Evolutionary conservation across 2,797 vertebrate genomes (phyloP).

Genomic region (Gouania willdenowi): DNA sequence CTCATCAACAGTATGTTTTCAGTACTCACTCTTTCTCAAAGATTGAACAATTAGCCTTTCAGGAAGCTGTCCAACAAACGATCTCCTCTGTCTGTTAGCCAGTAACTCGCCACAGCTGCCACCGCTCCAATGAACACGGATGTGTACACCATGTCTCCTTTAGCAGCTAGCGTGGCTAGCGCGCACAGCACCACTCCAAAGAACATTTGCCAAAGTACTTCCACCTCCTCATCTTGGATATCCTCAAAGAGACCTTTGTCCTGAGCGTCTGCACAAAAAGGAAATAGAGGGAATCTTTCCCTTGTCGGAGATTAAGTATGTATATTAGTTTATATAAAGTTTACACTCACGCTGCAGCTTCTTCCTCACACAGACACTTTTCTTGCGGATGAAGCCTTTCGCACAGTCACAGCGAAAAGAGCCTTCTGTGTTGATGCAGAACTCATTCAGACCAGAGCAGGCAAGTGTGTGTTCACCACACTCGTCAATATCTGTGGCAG

Average conservation of each 20-base stretch:
- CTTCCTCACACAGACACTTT: constrained; percentile 76
- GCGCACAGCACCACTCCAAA: constrained; percentile 90
- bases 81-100: constrained; percentile 89
- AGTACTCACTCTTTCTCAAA: too few relatives aligned
- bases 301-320: not conserved
- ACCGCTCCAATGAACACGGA: constrained; percentile 91
- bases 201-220: constrained; percentile 96
- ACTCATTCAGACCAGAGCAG: constrained; percentile 81
- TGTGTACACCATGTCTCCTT: constrained; percentile 94
- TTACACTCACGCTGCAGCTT: constrained; percentile 75
- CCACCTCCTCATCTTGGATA: constrained; percentile 90
- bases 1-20: too few relatives aligned
- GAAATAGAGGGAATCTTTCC: not conserved
- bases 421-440: constrained; percentile 85
- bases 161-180: constrained; percentile 89
- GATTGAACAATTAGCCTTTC: constrained; percentile 81
- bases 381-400: constrained; percentile 70
- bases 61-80: constrained; percentile 81
- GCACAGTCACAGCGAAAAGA: constrained; percentile 85
- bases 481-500: constrained; percentile 81
- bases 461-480: constrained; percentile 77
- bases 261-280: constrained; percentile 59
- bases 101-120: constrained; percentile 91
- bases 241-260: constrained; percentile 89
- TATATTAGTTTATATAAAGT: not conserved